phyloP scores from a whole-genome alignment of 2,888 invertebrate genomes.

The Apocheima hispidaria region DNA sequence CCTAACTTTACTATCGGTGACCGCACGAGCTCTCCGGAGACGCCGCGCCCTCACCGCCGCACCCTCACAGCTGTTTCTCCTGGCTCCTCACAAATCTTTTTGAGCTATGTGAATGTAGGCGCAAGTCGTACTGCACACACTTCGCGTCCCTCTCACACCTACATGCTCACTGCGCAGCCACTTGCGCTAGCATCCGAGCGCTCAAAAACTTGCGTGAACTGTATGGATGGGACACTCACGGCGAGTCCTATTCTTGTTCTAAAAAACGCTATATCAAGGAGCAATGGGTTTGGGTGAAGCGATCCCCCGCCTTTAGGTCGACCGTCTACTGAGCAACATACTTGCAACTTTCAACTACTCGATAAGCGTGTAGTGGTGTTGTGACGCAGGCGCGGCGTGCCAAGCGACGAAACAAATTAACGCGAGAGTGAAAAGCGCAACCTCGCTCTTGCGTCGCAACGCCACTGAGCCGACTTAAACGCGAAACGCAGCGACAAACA shows the following conservation, averaged over 20 bases:
- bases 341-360: constrained; percentile 2
- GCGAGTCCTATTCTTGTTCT: constrained; percentile 12
- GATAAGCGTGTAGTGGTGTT: neutral
- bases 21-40: too few species aligned
- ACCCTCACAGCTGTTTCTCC: constrained; percentile 8
- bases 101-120: too few species aligned
- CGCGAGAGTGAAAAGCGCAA: constrained; percentile 14
- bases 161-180: too few species aligned
- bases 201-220: too few species aligned
- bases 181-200: too few species aligned
- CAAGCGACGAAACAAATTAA: constrained; percentile 27
- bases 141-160: too few species aligned
- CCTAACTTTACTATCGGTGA: constrained; percentile 40
- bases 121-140: too few species aligned
- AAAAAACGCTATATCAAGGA: neutral
- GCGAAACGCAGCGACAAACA: constrained; percentile 1
- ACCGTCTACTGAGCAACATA: neutral
- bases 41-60: too few species aligned
- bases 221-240: neutral
- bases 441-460: constrained; percentile 12
- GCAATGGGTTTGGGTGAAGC: neutral
- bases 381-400: constrained; percentile 18
- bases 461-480: neutral
- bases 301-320: constrained; percentile 4
- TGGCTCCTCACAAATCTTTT: too few species aligned